Conservation (phyloP, 2,888 invertebrate species). For the Lasioglossum marginatum region DNA sequence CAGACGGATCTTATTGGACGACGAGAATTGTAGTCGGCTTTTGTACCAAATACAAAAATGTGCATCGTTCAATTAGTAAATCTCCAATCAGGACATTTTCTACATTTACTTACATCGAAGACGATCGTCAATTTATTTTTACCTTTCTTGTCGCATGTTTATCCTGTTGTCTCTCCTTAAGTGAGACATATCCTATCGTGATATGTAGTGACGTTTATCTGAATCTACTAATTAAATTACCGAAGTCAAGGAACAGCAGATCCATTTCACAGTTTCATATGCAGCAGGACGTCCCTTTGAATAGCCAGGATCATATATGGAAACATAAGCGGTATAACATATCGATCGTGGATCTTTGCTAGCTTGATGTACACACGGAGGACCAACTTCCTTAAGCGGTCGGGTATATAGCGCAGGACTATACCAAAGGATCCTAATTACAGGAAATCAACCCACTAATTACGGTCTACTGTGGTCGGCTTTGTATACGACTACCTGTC, state of each 20-base stretch:
- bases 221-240: neutral
- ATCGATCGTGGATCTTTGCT: neutral
- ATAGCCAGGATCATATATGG: neutral
- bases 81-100: no score
- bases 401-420: neutral
- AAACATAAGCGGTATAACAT: neutral
- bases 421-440: constrained; percentile 21
- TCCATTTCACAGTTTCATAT: neutral
- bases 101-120: no score
- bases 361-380: neutral
- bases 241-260: neutral
- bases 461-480: neutral
- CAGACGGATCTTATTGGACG: neutral
- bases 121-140: no score
- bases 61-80: neutral
- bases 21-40: neutral
- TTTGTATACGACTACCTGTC: neutral
- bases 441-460: constrained; percentile 14
- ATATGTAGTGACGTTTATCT: neutral
- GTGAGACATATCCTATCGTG: no score
- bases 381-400: neutral
- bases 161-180: neutral
- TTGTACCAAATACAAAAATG: neutral
- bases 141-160: neutral
- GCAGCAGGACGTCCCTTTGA: neutral